Percentiles rank a stretch among this genome's conserved stretches.
Conservation (phyloP, 2,888 invertebrate species). For the Mellilla xanthometata region DNA sequence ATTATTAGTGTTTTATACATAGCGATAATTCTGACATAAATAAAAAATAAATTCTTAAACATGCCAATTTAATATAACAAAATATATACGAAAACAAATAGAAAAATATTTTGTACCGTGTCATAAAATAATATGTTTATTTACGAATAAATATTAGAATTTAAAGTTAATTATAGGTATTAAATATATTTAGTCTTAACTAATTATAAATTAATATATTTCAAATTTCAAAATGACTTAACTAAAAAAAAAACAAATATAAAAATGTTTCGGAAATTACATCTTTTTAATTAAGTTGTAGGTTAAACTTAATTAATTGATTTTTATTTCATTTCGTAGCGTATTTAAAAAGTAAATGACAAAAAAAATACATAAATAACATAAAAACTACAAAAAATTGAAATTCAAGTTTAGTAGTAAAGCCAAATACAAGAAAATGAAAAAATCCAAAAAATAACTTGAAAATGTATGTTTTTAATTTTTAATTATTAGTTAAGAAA, state of each 20-base stretch:
- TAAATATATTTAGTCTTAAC: constrained; percentile 17
- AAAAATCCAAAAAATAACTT: background rate
- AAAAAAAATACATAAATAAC: constrained; percentile 57
- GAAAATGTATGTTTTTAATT: background rate
- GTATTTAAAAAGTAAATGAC: constrained; percentile 54
- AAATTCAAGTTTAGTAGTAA: constrained; percentile 3
- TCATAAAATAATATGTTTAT: constrained; percentile 28
- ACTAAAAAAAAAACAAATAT: constrained; percentile 25
- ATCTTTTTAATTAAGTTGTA: constrained; percentile 24
- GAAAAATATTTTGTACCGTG: constrained; percentile 1
- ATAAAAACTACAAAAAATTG: constrained; percentile 6
- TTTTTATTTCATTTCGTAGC: constrained; percentile 45
- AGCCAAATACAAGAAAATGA: background rate
- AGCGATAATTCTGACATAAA: too few species aligned
- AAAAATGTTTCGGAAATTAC: constrained; percentile 16
- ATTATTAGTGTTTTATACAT: too few species aligned
- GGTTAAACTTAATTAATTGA: constrained; percentile 37
- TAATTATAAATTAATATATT: constrained; percentile 29
- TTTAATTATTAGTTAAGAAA: background rate
- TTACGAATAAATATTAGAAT: constrained; percentile 28
- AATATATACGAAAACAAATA: background rate
- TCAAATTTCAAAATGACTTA: constrained; percentile 17
- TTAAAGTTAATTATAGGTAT: constrained; percentile 21
- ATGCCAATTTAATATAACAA: background rate
- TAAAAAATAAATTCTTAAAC: background rate